These are phyloP conservation scores for Cyphomyrus discorhynchus DNA, from an alignment of 2,113 vertebrate genomes.

Conservation along the genomic window DNA sequence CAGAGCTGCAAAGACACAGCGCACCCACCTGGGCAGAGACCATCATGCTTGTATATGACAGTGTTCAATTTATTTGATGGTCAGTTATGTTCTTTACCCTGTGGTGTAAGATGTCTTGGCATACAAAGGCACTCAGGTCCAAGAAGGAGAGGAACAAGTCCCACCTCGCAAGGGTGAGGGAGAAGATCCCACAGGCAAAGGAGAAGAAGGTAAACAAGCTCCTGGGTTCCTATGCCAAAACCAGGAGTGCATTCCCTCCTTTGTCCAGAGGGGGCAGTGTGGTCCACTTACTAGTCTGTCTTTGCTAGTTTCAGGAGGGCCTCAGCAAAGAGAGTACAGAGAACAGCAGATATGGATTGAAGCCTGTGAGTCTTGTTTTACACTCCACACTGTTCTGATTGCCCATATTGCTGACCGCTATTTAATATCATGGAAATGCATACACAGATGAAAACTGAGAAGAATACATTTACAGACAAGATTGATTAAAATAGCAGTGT, in stretches of 20 bases:
- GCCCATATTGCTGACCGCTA: not conserved
- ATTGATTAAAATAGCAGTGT: not conserved
- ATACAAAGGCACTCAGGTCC: conserved; percentile 24
- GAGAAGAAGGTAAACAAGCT: not conserved
- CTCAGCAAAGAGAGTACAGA: not conserved
- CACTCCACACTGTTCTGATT: not conserved
- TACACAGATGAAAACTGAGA: not conserved
- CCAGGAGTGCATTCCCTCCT: not conserved
- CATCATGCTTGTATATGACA: not conserved
- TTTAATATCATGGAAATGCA: not conserved
- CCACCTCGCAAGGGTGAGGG: not conserved
- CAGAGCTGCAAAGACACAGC: not conserved
- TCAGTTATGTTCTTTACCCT: not conserved
- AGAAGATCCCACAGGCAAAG: not conserved
- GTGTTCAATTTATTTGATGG: not conserved
- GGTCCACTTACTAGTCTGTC: not conserved
- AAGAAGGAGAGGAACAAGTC: conserved; percentile 25
- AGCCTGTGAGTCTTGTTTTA: conserved; percentile 12
- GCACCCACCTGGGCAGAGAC: not conserved
- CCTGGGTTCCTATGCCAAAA: not conserved
- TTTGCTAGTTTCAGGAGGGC: not conserved
- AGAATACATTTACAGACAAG: not conserved
- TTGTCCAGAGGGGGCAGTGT: not conserved
- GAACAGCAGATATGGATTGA: conserved; percentile 3
- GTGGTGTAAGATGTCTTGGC: not conserved